These are phyloP conservation scores for Hippasteria phrygiana DNA, from an alignment of 53 echinoderm and acorn worm genomes.

Conservation along the genomic window DNA sequence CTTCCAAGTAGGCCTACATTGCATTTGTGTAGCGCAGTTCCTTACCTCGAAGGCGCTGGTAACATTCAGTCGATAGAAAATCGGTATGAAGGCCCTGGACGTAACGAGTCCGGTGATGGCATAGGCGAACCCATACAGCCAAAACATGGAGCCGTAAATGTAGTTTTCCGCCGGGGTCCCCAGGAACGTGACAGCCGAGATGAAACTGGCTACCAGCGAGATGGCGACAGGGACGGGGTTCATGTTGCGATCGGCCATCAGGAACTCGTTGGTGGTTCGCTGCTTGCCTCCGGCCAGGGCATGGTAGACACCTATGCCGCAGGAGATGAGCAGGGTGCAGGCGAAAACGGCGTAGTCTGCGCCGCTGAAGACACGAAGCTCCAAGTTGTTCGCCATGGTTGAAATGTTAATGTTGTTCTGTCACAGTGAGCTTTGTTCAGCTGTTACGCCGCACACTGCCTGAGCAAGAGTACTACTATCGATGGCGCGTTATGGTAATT, in stretches of 20 bases:
- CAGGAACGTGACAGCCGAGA: constrained; percentile 64
- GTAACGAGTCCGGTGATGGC: constrained; percentile 43
- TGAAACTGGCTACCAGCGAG: constrained; percentile 64
- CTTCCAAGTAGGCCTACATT: background rate
- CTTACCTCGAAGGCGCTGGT: constrained; percentile 84
- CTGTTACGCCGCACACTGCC: no score
- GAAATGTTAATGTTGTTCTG: no score
- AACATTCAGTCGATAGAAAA: constrained; percentile 67
- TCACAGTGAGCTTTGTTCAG: no score
- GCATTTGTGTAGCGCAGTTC: background rate
- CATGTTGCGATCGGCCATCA: constrained; percentile 85
- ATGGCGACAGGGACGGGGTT: constrained; percentile 64
- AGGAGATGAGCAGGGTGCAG: constrained; percentile 59
- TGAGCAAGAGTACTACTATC: no score
- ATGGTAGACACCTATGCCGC: constrained; percentile 82
- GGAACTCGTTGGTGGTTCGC: constrained; percentile 81
- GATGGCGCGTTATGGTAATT: no score
- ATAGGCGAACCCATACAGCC: constrained; percentile 64
- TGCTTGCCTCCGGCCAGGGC: constrained; percentile 76
- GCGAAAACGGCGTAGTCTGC: constrained; percentile 79
- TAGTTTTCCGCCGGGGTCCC: constrained; percentile 71
- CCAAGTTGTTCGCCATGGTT: background rate
- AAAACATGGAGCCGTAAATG: constrained; percentile 62
- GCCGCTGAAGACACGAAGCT: constrained; percentile 39
- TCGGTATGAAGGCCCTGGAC: constrained; percentile 58